A percentile compares a stretch with the other conserved stretches of the same genome.
These are phyloP conservation scores for Drosophila meridionalis DNA, from an alignment of 2,888 invertebrate species.

Conservation along the genomic window DNA sequence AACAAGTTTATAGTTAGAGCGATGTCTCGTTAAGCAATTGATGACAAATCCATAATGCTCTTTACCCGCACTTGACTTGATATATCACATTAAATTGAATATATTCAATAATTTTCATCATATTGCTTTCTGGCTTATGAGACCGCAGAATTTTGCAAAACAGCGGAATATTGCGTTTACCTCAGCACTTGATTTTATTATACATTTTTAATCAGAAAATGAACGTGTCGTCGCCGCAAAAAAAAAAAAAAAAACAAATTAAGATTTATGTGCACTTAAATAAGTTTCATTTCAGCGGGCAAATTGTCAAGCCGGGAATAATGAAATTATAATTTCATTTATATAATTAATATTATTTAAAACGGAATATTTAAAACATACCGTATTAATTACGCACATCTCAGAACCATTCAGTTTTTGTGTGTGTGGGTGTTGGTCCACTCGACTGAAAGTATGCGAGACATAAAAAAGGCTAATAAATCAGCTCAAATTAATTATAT, in stretches of 20 bases:
- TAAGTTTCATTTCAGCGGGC: constrained; percentile 51
- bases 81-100: constrained; percentile 10
- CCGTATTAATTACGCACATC: constrained; percentile 31
- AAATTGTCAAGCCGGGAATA: constrained; percentile 59
- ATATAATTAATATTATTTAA: constrained; percentile 54
- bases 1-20: not conserved
- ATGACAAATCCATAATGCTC: too few relatives aligned
- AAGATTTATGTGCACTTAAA: constrained; percentile 65
- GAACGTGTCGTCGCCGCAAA: constrained; percentile 33
- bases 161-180: not conserved
- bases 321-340: constrained; percentile 63
- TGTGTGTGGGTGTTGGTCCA: not conserved
- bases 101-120: not conserved
- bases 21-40: not conserved
- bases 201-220: constrained; percentile 33
- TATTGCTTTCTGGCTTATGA: constrained; percentile 4
- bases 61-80: not conserved
- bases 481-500: constrained; percentile 53
- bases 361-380: constrained; percentile 51
- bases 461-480: constrained; percentile 54
- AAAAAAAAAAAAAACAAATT: constrained; percentile 40
- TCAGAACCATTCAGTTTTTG: not conserved
- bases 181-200: constrained; percentile 17
- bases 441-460: constrained; percentile 20
- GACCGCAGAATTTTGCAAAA: not conserved